Percentiles rank a stretch among this genome's conserved stretches.
phyloP scores from a whole-genome alignment of 2,888 invertebrate genomes.

The Leptura quadrifasciata region DNA sequence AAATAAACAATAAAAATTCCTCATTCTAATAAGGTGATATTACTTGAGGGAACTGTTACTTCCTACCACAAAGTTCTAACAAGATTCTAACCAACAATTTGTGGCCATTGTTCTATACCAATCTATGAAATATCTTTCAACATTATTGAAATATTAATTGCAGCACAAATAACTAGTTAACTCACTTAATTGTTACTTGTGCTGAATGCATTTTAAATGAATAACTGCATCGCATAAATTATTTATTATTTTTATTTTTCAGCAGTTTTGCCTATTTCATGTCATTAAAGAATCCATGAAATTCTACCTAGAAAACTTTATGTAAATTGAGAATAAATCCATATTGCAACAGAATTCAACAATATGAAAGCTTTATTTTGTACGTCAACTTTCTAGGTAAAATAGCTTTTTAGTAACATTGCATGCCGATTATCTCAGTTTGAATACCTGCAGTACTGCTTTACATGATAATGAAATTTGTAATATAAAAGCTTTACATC shows the following conservation, averaged over 20 bases:
- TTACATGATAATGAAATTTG: no score
- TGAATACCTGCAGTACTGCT: no score
- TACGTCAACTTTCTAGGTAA: no score
- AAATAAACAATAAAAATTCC: slow-evolving; percentile 33
- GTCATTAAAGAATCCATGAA: not conserved
- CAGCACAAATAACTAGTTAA: slow-evolving; percentile 15
- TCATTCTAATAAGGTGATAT: slow-evolving; percentile 1
- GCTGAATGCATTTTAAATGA: slow-evolving; percentile 11
- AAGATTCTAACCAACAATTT: slow-evolving; percentile 13
- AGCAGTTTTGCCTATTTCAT: not conserved
- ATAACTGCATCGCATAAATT: not conserved
- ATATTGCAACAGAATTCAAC: not conserved
- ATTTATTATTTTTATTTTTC: slow-evolving; percentile 20
- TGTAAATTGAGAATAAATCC: not conserved
- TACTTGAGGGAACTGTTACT: slow-evolving; percentile 16
- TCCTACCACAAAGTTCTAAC: slow-evolving; percentile 5
- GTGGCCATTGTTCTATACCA: slow-evolving; percentile 14
- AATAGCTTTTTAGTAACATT: no score
- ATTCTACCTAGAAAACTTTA: not conserved
- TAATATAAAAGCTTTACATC: no score
- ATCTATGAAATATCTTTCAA: slow-evolving; percentile 14
- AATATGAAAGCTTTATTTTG: not conserved
- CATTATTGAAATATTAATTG: slow-evolving; percentile 24
- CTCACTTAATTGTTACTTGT: not conserved
- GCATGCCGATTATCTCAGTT: no score